Conservation (phyloP, 30 jellyfish, hydroid and myxozoan species). For the Aurelia coerulea region DNA sequence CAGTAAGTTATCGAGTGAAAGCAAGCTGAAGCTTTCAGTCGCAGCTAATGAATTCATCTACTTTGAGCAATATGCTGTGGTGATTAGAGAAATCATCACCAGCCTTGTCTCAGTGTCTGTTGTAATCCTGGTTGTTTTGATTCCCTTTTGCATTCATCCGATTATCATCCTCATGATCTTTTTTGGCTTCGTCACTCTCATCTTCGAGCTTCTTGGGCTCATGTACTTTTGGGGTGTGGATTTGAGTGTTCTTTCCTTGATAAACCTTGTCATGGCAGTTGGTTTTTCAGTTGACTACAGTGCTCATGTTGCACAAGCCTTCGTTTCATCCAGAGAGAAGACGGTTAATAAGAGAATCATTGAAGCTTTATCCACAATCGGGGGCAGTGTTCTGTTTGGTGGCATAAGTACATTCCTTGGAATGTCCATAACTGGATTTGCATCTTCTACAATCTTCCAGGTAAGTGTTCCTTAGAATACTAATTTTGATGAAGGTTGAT, state of each 20-base stretch:
- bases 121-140: constrained; percentile 19
- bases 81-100: constrained; percentile 31
- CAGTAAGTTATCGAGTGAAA: constrained; percentile 6
- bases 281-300: constrained; percentile 73
- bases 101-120: constrained; percentile 25
- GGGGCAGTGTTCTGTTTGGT: constrained; percentile 67
- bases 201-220: constrained; percentile 55
- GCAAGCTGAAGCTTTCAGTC: background rate
- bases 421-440: constrained; percentile 63
- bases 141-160: constrained; percentile 65
- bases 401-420: constrained; percentile 75
- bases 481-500: background rate
- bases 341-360: constrained; percentile 35
- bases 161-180: constrained; percentile 21
- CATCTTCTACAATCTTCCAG: constrained; percentile 58
- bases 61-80: constrained; percentile 62
- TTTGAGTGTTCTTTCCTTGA: constrained; percentile 45
- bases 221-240: constrained; percentile 68
- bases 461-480: background rate
- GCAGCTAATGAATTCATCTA: constrained; percentile 35
- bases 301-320: constrained; percentile 74
- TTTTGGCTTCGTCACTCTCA: constrained; percentile 24
- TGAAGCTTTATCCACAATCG: constrained; percentile 54
- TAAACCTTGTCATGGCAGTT: constrained; percentile 48
- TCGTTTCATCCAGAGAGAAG: constrained; percentile 33